phyloP scores from a whole-genome alignment of 2,797 vertebrate species.

The Phrynocephalus guinanensis region DNA sequence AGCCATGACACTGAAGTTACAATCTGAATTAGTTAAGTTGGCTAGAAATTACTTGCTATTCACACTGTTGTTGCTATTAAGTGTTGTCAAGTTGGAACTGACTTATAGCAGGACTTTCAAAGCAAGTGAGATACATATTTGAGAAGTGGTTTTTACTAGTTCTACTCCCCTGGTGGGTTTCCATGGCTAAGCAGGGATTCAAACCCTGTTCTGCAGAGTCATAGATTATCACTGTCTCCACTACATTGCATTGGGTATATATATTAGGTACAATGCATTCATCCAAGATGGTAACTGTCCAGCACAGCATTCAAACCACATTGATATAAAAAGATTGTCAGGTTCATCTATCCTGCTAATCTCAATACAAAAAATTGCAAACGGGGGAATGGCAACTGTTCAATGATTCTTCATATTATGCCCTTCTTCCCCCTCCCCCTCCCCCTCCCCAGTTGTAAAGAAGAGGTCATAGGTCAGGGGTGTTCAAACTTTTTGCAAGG shows the following conservation, averaged over 20 bases:
- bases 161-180: too few species aligned
- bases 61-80: too few species aligned
- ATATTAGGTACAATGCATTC: not conserved
- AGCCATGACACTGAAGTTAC: not conserved
- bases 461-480: not conserved
- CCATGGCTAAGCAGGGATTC: too few species aligned
- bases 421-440: not conserved
- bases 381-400: not conserved
- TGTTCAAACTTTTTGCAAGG: too few species aligned
- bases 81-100: too few species aligned
- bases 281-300: not conserved
- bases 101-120: too few species aligned
- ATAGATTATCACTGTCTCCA: too few species aligned
- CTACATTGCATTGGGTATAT: too few species aligned
- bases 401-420: not conserved
- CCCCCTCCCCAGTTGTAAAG: not conserved
- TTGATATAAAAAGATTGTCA: not conserved
- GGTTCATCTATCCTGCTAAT: not conserved
- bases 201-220: too few species aligned
- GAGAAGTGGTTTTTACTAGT: too few species aligned
- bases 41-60: not conserved
- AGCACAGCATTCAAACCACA: not conserved
- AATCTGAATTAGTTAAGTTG: not conserved
- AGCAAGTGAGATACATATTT: too few species aligned
- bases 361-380: not conserved